Base-by-base conservation (phyloP, 2,888 invertebrate genomes). In the Lepas anatifera region DNA sequence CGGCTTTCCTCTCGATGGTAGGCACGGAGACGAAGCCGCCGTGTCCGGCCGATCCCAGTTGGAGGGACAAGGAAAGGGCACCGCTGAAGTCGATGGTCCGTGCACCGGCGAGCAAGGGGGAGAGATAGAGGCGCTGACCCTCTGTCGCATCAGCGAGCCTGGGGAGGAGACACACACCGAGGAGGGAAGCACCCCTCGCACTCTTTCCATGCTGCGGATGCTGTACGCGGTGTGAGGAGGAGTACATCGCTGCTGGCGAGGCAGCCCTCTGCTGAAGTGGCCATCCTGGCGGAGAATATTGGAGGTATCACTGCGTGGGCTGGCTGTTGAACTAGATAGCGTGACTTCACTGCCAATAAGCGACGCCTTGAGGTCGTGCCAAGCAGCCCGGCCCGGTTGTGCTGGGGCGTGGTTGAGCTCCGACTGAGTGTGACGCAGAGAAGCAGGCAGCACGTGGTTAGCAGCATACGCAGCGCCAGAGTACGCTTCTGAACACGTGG, bases 151-250 rank as follows among this genome's bases (percentile, higher is more conserved):
- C 67, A 78, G 76, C 50, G 84, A 78, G 29, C 78, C 77, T n/a
- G 78, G 76, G 72, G 80, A 78, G 71, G 79, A 80, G 41, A 78
- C 76, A 43, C 79, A 77, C 64, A 95, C 80, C n/a, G n/a, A n/a
- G n/a, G n/a, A 71, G 86, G 86, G n/a, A 96, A 87, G 0, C 93
- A 89, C 35, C 89, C 83, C 3, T 95, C 88, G 76, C 88, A 86
- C 43, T 97, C 89, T 71, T 90, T 89, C 77, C 35, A 90, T 86
- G 3, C 87, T 89, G 78, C 90, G 92, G 1, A 87, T 87, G 0
- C 92, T 91, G 75, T 88, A 87, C 77, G 92, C 93, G 71, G 88
- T 87, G 0, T 93, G 94, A 78, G 96, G 95, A 80, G 89, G 90
- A 0, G 93, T 92, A 66, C 91, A 84, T 75, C 93, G 90, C 79